These are phyloP conservation scores for Myripristis murdjan DNA, from an alignment of 2,797 vertebrate species.

Conservation along the genomic window DNA sequence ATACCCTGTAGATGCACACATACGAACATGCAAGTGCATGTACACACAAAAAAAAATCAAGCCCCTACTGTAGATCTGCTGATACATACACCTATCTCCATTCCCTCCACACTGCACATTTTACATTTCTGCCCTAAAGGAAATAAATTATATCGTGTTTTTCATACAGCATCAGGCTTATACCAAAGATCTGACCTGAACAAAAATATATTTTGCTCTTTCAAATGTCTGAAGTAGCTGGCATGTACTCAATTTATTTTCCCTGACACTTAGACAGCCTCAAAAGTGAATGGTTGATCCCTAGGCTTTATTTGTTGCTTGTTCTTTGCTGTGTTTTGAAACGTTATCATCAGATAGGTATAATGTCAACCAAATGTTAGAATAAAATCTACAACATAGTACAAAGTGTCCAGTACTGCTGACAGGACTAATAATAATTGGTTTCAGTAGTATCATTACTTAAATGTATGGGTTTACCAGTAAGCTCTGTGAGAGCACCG, in stretches of 20 bases:
- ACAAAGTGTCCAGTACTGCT: too few relatives aligned
- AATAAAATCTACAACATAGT: too few relatives aligned
- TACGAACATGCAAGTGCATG: neutral
- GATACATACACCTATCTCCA: neutral
- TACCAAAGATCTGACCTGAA: neutral
- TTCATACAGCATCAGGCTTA: neutral
- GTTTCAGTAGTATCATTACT: neutral
- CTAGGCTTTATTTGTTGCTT: too few relatives aligned
- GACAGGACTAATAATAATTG: neutral
- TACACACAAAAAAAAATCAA: neutral
- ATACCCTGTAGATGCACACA: constrained; percentile 16
- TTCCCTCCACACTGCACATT: too few relatives aligned
- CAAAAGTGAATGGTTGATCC: too few relatives aligned
- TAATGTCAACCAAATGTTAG: too few relatives aligned
- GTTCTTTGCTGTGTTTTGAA: neutral
- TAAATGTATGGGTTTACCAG: constrained; percentile 80
- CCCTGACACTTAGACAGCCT: too few relatives aligned
- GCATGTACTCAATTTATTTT: too few relatives aligned
- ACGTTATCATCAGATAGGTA: too few relatives aligned
- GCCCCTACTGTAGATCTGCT: neutral
- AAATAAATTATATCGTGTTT: constrained; percentile 4
- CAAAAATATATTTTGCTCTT: too few relatives aligned
- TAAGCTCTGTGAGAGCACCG: constrained; percentile 83
- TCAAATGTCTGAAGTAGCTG: too few relatives aligned
- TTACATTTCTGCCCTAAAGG: neutral